These are phyloP conservation scores for Neogale vison DNA, from an alignment of 2,113 vertebrate species.

Conservation along the genomic window DNA sequence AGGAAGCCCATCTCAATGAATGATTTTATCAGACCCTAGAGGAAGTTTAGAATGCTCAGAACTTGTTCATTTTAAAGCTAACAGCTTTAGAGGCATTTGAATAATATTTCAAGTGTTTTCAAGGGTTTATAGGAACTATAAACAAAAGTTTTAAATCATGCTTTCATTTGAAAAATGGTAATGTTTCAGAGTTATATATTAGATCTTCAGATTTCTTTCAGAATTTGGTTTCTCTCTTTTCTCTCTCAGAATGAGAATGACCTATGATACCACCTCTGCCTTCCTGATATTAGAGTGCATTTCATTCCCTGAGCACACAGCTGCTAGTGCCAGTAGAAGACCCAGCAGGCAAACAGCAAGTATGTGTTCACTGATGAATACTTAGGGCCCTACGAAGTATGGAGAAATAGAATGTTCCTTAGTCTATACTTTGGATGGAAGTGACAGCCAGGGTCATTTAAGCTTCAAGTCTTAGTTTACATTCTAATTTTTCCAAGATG, in stretches of 20 bases:
- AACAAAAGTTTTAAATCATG: constrained; percentile 18
- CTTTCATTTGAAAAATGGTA: constrained; percentile 15
- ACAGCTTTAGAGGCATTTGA: background rate
- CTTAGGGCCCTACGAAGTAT: background rate
- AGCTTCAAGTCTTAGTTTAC: background rate
- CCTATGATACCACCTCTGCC: background rate
- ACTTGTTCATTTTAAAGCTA: constrained; percentile 1
- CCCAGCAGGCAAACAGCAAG: background rate
- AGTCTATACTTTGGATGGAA: background rate
- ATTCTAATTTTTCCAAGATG: constrained; percentile 30
- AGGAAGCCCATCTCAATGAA: background rate
- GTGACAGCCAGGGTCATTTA: background rate
- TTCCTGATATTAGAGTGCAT: background rate
- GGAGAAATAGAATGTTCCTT: constrained; percentile 1
- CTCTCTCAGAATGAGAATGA: background rate
- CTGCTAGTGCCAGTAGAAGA: background rate
- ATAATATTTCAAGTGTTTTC: background rate
- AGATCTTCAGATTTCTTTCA: background rate
- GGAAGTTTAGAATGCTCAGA: constrained; percentile 35
- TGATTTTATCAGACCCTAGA: constrained; percentile 7
- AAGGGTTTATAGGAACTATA: constrained; percentile 33
- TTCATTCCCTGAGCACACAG: background rate
- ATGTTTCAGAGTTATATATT: constrained; percentile 13
- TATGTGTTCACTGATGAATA: background rate
- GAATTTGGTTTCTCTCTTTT: background rate